Evolutionary conservation across 2,113 vertebrate genomes (phyloP).

Genomic region (Oreochromis niloticus): DNA sequence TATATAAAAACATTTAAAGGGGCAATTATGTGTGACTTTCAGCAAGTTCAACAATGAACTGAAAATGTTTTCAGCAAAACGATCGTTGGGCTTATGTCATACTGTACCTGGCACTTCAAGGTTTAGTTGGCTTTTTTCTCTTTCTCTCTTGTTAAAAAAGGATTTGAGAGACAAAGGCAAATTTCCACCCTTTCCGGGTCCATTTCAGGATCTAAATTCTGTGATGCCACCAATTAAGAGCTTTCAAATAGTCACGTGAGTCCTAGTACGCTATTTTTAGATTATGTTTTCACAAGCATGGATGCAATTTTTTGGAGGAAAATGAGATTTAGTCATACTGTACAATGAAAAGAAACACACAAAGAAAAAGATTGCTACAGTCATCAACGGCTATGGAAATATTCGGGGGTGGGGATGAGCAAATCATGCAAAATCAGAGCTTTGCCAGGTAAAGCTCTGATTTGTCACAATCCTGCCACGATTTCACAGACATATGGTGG

Average conservation of each 20-base stretch:
- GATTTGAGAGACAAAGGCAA: background rate
- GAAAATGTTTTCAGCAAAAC: background rate
- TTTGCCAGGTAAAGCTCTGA: background rate
- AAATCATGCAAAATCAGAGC: background rate
- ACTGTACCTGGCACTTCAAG: background rate
- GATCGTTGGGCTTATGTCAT: background rate
- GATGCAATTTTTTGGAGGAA: too few relatives aligned
- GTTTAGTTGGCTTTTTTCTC: background rate
- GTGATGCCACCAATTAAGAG: background rate
- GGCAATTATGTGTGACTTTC: slow-evolving; percentile 17
- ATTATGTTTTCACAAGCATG: background rate
- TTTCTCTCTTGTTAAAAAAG: background rate
- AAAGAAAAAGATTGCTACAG: background rate
- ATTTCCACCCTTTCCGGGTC: background rate
- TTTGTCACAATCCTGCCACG: background rate
- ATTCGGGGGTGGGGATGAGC: background rate
- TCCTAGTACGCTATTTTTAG: background rate
- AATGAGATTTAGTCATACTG: background rate
- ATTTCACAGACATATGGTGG: background rate
- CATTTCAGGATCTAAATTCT: background rate
- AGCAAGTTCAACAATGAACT: background rate
- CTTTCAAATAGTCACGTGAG: background rate
- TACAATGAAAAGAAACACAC: background rate
- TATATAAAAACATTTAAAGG: slow-evolving; percentile 23
- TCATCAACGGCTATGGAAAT: background rate